Evolutionary conservation across 1,140 invertebrate species (phyloP).

Genomic region (Sycobia sp.): DNA sequence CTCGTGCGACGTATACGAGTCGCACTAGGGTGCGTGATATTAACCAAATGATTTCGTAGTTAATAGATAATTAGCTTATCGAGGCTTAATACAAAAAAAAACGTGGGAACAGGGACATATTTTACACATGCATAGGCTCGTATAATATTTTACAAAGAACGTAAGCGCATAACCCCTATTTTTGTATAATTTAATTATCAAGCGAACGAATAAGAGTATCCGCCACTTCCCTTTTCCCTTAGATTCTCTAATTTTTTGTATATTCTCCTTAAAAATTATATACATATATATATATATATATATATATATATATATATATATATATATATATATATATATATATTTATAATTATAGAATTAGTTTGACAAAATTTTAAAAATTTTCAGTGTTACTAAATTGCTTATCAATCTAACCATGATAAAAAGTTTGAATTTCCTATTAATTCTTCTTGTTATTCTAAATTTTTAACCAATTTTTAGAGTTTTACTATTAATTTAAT

Average conservation of each 20-base stretch:
- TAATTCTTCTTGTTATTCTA: no score
- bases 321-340: no score
- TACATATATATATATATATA: slow-evolving; percentile 1
- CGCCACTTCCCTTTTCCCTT: slow-evolving; percentile 10
- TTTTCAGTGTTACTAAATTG: slow-evolving; percentile 8
- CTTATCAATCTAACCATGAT: no score
- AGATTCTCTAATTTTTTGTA: slow-evolving; percentile 12
- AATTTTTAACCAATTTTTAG: no score
- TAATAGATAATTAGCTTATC: slow-evolving; percentile 26
- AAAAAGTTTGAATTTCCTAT: no score
- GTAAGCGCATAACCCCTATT: slow-evolving; percentile 27
- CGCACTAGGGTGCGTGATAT: slow-evolving; percentile 30
- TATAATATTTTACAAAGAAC: slow-evolving; percentile 25
- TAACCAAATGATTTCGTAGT: slow-evolving; percentile 33
- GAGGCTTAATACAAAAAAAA: slow-evolving; percentile 23
- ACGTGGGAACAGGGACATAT: slow-evolving; percentile 23
- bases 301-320: no score
- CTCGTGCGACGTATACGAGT: slow-evolving; percentile 4
- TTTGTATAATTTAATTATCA: slow-evolving; percentile 32
- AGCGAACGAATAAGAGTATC: slow-evolving; percentile 9
- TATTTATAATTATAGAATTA: slow-evolving; percentile 15
- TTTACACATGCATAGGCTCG: slow-evolving; percentile 26
- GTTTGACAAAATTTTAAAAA: slow-evolving; percentile 18
- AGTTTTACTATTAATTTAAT: no score
- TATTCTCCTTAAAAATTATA: slow-evolving; percentile 5